Conservation (phyloP, 2,888 invertebrate species). For the Ptycholaimellus sp. region DNA sequence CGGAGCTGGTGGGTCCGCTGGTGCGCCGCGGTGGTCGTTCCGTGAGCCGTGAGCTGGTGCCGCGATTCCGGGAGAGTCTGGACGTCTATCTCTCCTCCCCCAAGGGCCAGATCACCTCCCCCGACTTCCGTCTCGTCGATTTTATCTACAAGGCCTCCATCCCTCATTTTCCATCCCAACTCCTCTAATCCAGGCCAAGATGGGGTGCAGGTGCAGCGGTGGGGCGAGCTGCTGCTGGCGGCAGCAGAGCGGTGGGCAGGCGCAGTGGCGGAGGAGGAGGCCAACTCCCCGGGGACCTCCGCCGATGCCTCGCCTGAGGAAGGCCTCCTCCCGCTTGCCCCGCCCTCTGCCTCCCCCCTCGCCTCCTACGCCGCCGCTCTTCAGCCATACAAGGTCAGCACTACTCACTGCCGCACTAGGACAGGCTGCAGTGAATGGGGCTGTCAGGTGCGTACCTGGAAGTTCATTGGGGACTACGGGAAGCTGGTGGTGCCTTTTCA, state of each 20-base stretch:
- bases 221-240: not conserved
- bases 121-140: conserved; percentile 21
- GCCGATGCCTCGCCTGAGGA: too few relatives aligned
- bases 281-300: too few relatives aligned
- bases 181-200: too few relatives aligned
- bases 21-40: conserved; percentile 13
- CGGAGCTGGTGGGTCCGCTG: not conserved
- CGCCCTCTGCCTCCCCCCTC: too few relatives aligned
- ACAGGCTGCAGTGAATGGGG: not conserved
- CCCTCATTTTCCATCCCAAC: too few relatives aligned
- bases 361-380: too few relatives aligned
- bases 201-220: too few relatives aligned
- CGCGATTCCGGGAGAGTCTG: conserved; percentile 18
- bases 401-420: not conserved
- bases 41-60: conserved; percentile 19
- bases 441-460: too few relatives aligned
- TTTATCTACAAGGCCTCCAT: conserved; percentile 16
- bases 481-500: conserved; percentile 15
- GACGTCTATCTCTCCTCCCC: conserved; percentile 13
- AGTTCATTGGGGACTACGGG: conserved; percentile 16
- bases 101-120: conserved; percentile 16
- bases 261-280: too few relatives aligned
- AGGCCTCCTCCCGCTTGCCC: too few relatives aligned
- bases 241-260: too few relatives aligned
- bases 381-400: too few relatives aligned